Base-by-base conservation (phyloP, 2,888 invertebrate species). In the Euplagia quadripunctaria region DNA sequence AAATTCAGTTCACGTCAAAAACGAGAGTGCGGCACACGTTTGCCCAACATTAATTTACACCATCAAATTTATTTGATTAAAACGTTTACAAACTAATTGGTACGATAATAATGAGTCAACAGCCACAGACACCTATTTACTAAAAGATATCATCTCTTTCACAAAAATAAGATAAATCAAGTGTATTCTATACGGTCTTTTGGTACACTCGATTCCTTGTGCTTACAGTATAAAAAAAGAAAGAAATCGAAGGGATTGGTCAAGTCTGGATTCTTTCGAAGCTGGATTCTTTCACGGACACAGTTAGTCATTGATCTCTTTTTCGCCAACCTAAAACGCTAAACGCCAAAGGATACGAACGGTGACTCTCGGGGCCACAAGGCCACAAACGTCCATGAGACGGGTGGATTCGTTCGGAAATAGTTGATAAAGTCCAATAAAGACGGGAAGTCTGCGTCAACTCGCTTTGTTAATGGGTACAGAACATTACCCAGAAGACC, bases 1-100 rank as follows among this genome's bases (percentile, higher is more conserved):
- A 61, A 61, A 58, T 58, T 58, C 58, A 58, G 58, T 58, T 58
- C 58, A 58, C 58, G 20, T 58, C 4, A 9, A 58, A 58, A 52
- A 58, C 12, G 20, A 58, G 58, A 58, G 58, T 58, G 58, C 12
- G 11, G 12, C 0, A 58, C 20, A 58, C 5, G 31, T 12, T 20
- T 58, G 11, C 9, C 20, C 58, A 58, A 58, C 4, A 58, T 58
- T 58, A 31, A 58, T 58, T 58, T 58, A 31, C 20, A 31, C 20
- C 12, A 12, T 20, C 20, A 58, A 58, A 58, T 55, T 55, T 9
- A 12, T 58, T 58, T 58, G 58, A 58, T 31, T 5, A 12, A 58
- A 58, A 58, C 9, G 5, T 58, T 58, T 58, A 20, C 58, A 31
- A 20, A 31, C 12, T 20, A 58, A 20, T 5, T 31, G 12, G 58